These are phyloP conservation scores for Leptodactylus fallax DNA, from an alignment of 2,797 vertebrate genomes.

Conservation along the genomic window DNA sequence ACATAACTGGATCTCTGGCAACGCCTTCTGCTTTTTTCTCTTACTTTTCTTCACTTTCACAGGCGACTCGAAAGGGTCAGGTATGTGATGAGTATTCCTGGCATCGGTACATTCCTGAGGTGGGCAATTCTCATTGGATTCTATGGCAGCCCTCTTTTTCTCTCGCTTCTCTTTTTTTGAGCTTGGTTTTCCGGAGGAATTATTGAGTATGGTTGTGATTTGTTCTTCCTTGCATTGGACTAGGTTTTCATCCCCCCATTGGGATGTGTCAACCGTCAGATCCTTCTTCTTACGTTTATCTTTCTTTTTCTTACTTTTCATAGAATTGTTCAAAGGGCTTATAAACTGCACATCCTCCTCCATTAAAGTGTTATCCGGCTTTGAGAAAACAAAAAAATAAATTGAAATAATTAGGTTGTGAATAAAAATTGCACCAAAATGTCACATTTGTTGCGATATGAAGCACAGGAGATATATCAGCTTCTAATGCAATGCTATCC, in stretches of 20 bases:
- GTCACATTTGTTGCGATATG: no score
- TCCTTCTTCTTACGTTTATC: slow-evolving; percentile 52
- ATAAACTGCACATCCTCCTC: slow-evolving; percentile 45
- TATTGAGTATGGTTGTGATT: neutral
- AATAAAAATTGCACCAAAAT: neutral
- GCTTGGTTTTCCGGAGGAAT: neutral
- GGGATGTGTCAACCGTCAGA: neutral
- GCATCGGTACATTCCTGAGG: slow-evolving; percentile 20
- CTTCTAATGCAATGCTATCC: no score
- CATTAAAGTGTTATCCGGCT: slow-evolving; percentile 23
- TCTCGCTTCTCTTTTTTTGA: slow-evolving; percentile 59
- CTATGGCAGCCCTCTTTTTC: neutral
- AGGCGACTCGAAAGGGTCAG: neutral
- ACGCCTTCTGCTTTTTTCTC: neutral
- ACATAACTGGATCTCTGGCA: neutral
- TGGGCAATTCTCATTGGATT: slow-evolving; percentile 20
- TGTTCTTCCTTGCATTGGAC: slow-evolving; percentile 49
- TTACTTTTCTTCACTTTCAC: neutral
- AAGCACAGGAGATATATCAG: no score
- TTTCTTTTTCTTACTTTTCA: slow-evolving; percentile 57
- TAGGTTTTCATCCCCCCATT: slow-evolving; percentile 35
- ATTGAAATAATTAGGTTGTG: neutral
- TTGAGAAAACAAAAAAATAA: neutral
- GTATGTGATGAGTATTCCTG: slow-evolving; percentile 10
- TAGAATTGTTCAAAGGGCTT: slow-evolving; percentile 45